Evolutionary conservation across 2,797 vertebrate species (phyloP), one percentile per base, ranked within the genome.

Genomic region (Peromyscus eremicus): DNA sequence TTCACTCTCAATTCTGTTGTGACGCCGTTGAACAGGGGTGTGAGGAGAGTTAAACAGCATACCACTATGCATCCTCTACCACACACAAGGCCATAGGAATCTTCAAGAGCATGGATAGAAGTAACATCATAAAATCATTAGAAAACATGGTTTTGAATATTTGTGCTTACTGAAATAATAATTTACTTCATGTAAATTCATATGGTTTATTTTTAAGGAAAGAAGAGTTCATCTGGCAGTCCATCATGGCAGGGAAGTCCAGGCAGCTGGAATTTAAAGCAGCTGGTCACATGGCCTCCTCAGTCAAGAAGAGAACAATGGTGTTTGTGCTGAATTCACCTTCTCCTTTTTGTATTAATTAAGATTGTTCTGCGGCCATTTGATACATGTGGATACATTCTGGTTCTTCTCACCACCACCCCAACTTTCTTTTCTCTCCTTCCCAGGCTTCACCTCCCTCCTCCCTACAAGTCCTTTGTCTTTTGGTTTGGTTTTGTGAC

Each of bases 131-230:
- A 68, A 82, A 95, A 64, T 32, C 62, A 62, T 68, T 29, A 95
- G 77, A 25, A 92, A 92, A 16, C 4, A 52, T 11, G 27, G 1
- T 62, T 89, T 93, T 52, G 32, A 87, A 37, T 70, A 62, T 89
- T 89, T 92, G 34, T 29, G 7, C 76, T 81, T 85, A 10, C 62
- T 85, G 90, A 91, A 91, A 76, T 76, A 77, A n/a, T 71, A 93
- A 77, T 84, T 89, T 17, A 87, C 37, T 81, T 89, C 87, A 71
- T 66, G 3, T 73, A 52, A 40, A 4, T 71, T 86, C 73, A 55
- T 19, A 62, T 92, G 62, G 83, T 77, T 94, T n/a, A 46, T n/a
- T 68, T 84, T 86, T n/a, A 43, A 49, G 32, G 12, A n/a, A n/a
- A 9, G 32, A 25, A 52, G 43, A 14, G 17, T 86, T 70, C n/a